These are phyloP conservation scores for Bellardia pandia DNA, from an alignment of 2,888 invertebrate genomes.

Conservation along the genomic window DNA sequence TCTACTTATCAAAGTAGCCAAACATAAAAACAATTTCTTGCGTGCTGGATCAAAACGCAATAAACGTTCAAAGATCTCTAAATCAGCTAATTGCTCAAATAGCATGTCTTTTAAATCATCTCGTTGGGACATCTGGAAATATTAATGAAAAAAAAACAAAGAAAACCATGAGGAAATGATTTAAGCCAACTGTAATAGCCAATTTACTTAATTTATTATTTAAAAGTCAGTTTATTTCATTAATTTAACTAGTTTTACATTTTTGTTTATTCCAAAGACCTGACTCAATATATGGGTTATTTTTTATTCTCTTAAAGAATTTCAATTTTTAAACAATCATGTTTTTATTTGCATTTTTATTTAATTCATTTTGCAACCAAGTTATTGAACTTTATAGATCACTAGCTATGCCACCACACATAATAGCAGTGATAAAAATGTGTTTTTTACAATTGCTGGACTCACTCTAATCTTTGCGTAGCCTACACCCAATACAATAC, in stretches of 20 bases:
- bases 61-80: constrained; percentile 81
- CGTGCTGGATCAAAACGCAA: constrained; percentile 81
- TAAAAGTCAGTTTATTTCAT: background rate
- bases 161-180: background rate
- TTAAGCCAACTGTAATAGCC: too few species aligned
- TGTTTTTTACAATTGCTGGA: background rate
- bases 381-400: constrained; percentile 59
- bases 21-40: constrained; percentile 81
- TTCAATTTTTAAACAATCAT: background rate
- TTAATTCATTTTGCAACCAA: constrained; percentile 9
- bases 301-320: background rate
- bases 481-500: background rate
- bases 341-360: background rate
- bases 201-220: background rate
- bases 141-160: background rate
- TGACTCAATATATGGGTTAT: constrained; percentile 18
- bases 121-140: constrained; percentile 80
- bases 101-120: constrained; percentile 80
- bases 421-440: constrained; percentile 51
- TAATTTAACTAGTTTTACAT: background rate
- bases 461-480: constrained; percentile 47
- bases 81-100: constrained; percentile 81
- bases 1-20: constrained; percentile 80
- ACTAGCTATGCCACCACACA: constrained; percentile 19
- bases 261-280: background rate